Conservation (phyloP, 2,888 invertebrate genomes). For the Aelia acuminata region DNA sequence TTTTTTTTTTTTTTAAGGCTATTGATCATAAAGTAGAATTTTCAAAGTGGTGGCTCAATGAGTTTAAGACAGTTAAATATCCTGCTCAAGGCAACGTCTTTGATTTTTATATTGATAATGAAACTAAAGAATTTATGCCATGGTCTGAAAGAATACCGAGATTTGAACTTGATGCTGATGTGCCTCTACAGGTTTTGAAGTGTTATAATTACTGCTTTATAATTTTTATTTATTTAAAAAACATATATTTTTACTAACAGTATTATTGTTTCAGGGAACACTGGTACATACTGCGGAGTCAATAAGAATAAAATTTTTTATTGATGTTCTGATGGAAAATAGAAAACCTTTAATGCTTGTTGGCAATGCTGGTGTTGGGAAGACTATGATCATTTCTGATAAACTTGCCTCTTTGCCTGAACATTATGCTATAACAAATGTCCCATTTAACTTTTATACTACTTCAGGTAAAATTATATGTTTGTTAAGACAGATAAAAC, state of each 20-base stretch:
- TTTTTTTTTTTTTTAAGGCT: slow-evolving; percentile 68
- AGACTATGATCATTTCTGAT: slow-evolving; percentile 82
- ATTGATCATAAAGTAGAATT: slow-evolving; percentile 82
- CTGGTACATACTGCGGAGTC: slow-evolving; percentile 95
- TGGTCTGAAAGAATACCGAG: slow-evolving; percentile 93
- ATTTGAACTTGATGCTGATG: slow-evolving; percentile 92
- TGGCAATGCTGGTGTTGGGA: slow-evolving; percentile 93
- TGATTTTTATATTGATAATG: slow-evolving; percentile 92
- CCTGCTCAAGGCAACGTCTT: slow-evolving; percentile 93
- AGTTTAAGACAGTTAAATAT: slow-evolving; percentile 95
- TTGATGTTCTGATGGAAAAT: slow-evolving; percentile 90
- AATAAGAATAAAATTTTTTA: slow-evolving; percentile 88
- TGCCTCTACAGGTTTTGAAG: slow-evolving; percentile 83
- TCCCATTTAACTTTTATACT: slow-evolving; percentile 97
- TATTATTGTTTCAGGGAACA: slow-evolving; percentile 77
- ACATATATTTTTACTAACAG: neutral
- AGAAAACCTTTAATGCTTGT: slow-evolving; percentile 95
- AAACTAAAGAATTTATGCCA: slow-evolving; percentile 88
- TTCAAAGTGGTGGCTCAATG: slow-evolving; percentile 97
- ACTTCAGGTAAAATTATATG: slow-evolving; percentile 75
- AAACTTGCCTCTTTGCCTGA: slow-evolving; percentile 79
- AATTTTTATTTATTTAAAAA: neutral
- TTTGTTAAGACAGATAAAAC: no score
- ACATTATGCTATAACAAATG: slow-evolving; percentile 89
- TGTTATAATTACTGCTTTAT: neutral